Base-by-base conservation (phyloP, 2,113 vertebrate species). In the Cynocephalus volans region DNA sequence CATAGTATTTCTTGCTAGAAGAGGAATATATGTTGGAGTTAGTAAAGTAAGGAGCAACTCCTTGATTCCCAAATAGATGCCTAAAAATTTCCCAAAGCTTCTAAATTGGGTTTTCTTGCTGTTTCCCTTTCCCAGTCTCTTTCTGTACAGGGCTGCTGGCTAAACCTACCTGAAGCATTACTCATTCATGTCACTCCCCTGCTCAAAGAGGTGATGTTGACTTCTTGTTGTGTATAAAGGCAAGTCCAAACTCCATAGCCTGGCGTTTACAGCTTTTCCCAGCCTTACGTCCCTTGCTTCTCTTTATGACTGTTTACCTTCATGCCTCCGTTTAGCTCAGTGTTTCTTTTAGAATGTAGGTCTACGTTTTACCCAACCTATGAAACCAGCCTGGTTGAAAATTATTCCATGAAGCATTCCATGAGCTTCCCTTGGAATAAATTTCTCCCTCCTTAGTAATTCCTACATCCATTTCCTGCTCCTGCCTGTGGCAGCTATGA, bases 1-100 rank as follows among this genome's bases (percentile, higher is more conserved):
- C 58, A 5, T 94, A 80, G 62, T 81, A 84, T 81, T 96, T 93
- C 50, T 91, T 93, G 12, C 86, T 86, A 65, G 28, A 48, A 85
- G 72, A 15, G 21, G 28, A 26, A 6, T 75, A 1, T n/a, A 52
- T 31, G 13, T 89, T 89, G 69, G 52, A 62, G 33, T 95, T 64
- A 54, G 50, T 77, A 48, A 93, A 95, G 64, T 17, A 6, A 60
- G 33, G 17, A 64, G 21, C 33, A 41, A 1, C 11, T 88, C 67
- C 94, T 80, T 54, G 73, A 75, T 91, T 95, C 82, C 31, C 69
- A 80, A 36, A 87, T 69, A 87, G 79, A 64, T 72, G 89, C 69
- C 82, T 84, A 13, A 65, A 33, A 21, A 31, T 70, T 89, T 82
- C 54, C 10, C 62, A 3, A 45, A 65, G 79, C 45, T 64, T 80